phyloP scores from a whole-genome alignment of 2,888 invertebrate species.

The Heteromyza rotundicornis region DNA sequence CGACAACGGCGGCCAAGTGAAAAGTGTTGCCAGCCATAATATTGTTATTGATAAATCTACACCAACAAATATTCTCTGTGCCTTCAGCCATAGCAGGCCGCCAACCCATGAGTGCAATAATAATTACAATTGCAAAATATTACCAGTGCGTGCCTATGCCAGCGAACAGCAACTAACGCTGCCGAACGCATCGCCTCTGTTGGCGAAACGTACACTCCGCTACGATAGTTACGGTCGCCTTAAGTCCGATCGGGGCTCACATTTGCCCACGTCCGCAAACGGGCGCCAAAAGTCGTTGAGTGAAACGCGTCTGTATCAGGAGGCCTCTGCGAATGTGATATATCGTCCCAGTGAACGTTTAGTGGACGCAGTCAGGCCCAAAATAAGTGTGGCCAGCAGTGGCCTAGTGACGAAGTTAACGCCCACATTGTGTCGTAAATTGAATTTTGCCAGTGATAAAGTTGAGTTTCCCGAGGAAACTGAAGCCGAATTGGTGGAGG shows the following conservation, averaged over 20 bases:
- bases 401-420: constrained; percentile 36
- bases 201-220: constrained; percentile 41
- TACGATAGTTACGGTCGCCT: constrained; percentile 54
- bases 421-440: constrained; percentile 35
- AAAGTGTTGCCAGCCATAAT: background rate
- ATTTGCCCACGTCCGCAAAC: constrained; percentile 23
- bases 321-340: background rate
- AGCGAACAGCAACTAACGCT: constrained; percentile 6
- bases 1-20: background rate
- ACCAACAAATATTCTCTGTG: background rate
- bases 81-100: background rate
- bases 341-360: constrained; percentile 16
- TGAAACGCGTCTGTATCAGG: constrained; percentile 35
- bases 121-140: constrained; percentile 38
- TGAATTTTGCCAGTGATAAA: constrained; percentile 21
- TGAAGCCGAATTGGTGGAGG: constrained; percentile 10
- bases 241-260: constrained; percentile 36
- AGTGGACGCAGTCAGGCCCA: constrained; percentile 1
- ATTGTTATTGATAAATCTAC: background rate
- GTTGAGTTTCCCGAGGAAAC: constrained; percentile 4
- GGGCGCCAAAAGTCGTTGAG: constrained; percentile 28
- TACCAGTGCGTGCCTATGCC: background rate
- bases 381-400: constrained; percentile 21
- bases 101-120: constrained; percentile 21
- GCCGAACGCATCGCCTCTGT: constrained; percentile 2